phyloP scores from a whole-genome alignment of 1,140 invertebrate genomes.

The Aphelinus atriplicis region DNA sequence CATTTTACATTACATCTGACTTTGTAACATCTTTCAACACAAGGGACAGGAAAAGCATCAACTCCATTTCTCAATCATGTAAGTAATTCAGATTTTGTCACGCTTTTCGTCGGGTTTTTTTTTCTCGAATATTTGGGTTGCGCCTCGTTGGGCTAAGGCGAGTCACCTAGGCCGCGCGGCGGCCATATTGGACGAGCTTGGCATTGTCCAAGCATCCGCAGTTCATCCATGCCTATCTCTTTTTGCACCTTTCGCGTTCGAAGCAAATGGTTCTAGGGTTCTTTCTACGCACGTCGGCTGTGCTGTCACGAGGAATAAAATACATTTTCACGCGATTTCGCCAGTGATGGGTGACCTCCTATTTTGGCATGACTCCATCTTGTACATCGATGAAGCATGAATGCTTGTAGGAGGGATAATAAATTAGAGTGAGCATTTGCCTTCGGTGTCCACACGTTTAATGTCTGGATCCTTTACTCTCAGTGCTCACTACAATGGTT shows the following conservation, averaged over 20 bases:
- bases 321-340: neutral
- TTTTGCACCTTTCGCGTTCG: no score
- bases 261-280: neutral
- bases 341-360: slow-evolving; percentile 62
- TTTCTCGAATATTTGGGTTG: neutral
- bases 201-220: no score
- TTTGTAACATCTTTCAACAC: slow-evolving; percentile 36
- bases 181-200: no score
- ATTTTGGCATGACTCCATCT: slow-evolving; percentile 79
- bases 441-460: slow-evolving; percentile 78
- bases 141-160: neutral
- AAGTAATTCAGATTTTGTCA: slow-evolving; percentile 42
- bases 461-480: slow-evolving; percentile 76
- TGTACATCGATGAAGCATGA: slow-evolving; percentile 72
- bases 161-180: no score
- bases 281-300: neutral
- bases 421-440: slow-evolving; percentile 70
- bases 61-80: slow-evolving; percentile 48
- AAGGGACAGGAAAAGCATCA: slow-evolving; percentile 47
- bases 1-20: slow-evolving; percentile 29
- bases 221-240: no score
- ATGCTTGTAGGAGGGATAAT: slow-evolving; percentile 77
- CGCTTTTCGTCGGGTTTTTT: neutral
- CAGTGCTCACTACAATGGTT: slow-evolving; percentile 71
- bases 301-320: neutral